These are phyloP conservation scores for Diorhabda sublineata DNA, from an alignment of 1,140 invertebrate species.

Conservation along the genomic window DNA sequence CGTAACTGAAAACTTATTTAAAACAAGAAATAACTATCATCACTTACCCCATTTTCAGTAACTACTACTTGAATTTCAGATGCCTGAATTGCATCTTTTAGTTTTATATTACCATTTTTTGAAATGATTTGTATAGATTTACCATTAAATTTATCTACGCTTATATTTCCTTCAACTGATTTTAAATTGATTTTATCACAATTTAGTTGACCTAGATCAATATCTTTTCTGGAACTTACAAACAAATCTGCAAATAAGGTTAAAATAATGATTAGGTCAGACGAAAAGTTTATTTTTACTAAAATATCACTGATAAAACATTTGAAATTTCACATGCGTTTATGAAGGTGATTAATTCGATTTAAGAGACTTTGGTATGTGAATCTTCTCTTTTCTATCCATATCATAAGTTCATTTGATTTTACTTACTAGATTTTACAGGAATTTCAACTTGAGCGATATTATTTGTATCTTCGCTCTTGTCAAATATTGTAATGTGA, in stretches of 20 bases:
- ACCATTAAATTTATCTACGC: slow-evolving; percentile 34
- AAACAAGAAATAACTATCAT: no score
- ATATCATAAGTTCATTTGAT: neutral
- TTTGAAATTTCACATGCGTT: no score
- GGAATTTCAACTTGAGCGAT: slow-evolving; percentile 29
- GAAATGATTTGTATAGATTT: slow-evolving; percentile 26
- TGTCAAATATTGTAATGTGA: slow-evolving; percentile 18
- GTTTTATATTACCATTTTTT: slow-evolving; percentile 30
- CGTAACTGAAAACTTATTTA: no score
- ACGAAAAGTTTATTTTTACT: no score
- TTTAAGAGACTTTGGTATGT: neutral
- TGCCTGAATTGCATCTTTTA: slow-evolving; percentile 32
- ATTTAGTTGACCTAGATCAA: slow-evolving; percentile 30
- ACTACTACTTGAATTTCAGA: slow-evolving; percentile 22
- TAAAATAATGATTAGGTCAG: neutral
- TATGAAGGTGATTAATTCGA: no score
- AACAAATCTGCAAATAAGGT: slow-evolving; percentile 32
- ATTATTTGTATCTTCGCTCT: slow-evolving; percentile 7
- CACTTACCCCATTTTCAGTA: slow-evolving; percentile 29
- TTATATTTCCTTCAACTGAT: slow-evolving; percentile 28
- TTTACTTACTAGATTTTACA: slow-evolving; percentile 37
- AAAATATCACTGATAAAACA: no score
- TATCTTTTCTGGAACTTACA: slow-evolving; percentile 26
- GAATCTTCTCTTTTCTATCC: neutral
- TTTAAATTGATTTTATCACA: slow-evolving; percentile 28